Evolutionary conservation across 2,797 vertebrate genomes (phyloP).

Genomic region (Propithecus perrieri): DNA sequence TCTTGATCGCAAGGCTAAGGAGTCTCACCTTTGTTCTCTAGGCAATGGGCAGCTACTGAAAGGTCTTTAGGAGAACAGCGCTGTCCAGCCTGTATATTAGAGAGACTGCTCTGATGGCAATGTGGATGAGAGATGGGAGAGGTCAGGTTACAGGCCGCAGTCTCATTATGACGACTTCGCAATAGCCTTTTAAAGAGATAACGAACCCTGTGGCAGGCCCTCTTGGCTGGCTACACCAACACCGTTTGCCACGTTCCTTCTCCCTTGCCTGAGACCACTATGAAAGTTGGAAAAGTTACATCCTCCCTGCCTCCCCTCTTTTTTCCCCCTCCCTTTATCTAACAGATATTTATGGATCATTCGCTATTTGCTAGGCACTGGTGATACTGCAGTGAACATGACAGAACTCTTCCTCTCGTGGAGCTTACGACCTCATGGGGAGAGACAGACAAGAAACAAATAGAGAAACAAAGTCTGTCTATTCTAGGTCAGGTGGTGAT

Average conservation of each 20-base stretch:
- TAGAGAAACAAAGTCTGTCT: not conserved
- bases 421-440: not conserved
- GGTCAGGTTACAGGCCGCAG: not conserved
- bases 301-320: not conserved
- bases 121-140: not conserved
- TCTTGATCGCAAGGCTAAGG: not conserved
- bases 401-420: not conserved
- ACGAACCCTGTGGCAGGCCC: not conserved
- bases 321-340: not conserved
- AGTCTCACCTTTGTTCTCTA: not conserved
- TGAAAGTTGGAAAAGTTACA: not conserved
- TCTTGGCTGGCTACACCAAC: not conserved
- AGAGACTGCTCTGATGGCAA: not conserved
- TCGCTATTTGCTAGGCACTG: not conserved
- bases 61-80: not conserved
- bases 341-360: not conserved
- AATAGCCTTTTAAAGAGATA: not conserved
- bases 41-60: not conserved
- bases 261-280: not conserved
- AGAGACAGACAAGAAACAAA: not conserved
- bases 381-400: not conserved
- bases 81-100: not conserved
- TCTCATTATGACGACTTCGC: not conserved
- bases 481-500: not conserved
- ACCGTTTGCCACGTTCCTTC: not conserved